Base-by-base conservation (phyloP, 2,888 invertebrate genomes). In the Chalcosyrphus nemorum region DNA sequence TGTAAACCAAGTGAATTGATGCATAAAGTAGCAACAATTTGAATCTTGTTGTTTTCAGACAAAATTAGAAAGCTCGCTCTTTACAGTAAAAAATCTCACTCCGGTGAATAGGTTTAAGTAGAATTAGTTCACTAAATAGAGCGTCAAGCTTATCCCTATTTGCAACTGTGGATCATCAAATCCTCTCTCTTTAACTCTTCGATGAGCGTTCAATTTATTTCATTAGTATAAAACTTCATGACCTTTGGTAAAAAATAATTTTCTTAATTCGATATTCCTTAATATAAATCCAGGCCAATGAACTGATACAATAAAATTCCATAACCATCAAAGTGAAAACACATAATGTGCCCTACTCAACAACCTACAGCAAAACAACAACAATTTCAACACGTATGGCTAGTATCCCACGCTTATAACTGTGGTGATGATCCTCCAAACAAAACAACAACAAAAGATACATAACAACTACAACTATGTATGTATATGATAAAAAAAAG, bases 261-360 rank as follows among this genome's bases (percentile, higher is more conserved):
- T 35, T 3, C n/a, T 32, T 19, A 35, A 17, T 13, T 24, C 24
- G 17, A 11, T 38, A 15, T 15, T n/a, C 15, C 27, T 43, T 47
- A 9, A 29, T 3, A 19, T 27, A 2, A 17, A 61, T 61, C 5
- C 59, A 77, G 81, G 81, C 81, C 43, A 52, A 66, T 54, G 6
- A 43, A 66, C 81, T 72, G 77, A 35, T 32, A 41, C 66, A 70
- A 43, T 50, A 29, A 66, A 35, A 68, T 52, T 50, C 61, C 61
- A 78, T 56, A 41, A 68, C 29, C 68, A 78, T 68, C 61, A 78
- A 63, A 61, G 54, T 66, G 52, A 59, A n/a, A n/a, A 56, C 54
- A 70, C 56, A 68, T 50, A 81, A 68, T 81, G 74, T 81, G 75
- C 81, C 61, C 81, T 70, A 63, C 63, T 75, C 70, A 68, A 63